These are phyloP conservation scores for Luperina testacea DNA, from an alignment of 2,888 invertebrate genomes.

Conservation along the genomic window DNA sequence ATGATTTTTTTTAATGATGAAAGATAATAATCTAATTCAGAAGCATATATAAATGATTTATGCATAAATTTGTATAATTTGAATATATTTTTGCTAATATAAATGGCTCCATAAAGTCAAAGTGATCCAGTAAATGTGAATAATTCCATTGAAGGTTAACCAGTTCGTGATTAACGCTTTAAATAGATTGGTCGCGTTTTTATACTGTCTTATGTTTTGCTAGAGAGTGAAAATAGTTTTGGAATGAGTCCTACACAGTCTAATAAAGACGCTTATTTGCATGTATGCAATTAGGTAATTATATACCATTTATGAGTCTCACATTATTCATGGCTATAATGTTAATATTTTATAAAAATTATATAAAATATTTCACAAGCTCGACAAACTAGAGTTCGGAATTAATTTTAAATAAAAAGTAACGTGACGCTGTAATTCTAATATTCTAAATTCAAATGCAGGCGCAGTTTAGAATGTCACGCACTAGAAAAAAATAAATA, in stretches of 20 bases:
- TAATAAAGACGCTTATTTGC: conserved; percentile 28
- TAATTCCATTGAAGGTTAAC: conserved; percentile 39
- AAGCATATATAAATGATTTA: neutral
- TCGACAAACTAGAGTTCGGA: neutral
- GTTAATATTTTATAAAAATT: neutral
- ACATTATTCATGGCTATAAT: conserved; percentile 6
- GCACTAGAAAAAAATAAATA: conserved; percentile 7
- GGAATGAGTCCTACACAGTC: conserved; percentile 19
- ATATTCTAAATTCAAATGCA: conserved; percentile 26
- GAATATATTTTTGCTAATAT: neutral
- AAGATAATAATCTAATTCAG: neutral
- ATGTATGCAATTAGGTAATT: conserved; percentile 13
- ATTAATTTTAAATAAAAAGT: neutral
- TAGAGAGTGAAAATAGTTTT: conserved; percentile 40
- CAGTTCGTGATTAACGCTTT: conserved; percentile 8
- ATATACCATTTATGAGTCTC: neutral
- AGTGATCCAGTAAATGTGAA: conserved; percentile 11
- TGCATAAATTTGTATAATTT: neutral
- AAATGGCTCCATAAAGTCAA: neutral
- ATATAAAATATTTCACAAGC: neutral
- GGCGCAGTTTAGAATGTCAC: conserved; percentile 17
- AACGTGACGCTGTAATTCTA: neutral
- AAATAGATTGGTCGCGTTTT: conserved; percentile 1
- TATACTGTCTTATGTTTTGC: conserved; percentile 2
- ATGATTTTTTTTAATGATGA: neutral